Evolutionary conservation across 2,888 invertebrate species (phyloP).

Genomic region (Drosophila testacea): DNA sequence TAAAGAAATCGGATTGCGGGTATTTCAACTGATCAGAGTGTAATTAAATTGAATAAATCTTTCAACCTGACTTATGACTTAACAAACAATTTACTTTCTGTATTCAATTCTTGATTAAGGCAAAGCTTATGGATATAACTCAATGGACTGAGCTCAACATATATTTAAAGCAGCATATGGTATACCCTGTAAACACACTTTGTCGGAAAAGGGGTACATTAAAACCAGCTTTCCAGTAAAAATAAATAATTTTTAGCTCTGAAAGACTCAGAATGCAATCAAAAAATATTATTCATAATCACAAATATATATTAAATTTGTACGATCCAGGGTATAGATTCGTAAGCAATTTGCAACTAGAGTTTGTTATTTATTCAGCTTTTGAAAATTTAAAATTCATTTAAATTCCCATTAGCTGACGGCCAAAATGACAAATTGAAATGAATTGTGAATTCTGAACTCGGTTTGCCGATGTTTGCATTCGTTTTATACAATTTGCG

Average conservation of each 20-base stretch:
- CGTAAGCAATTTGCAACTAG: not conserved
- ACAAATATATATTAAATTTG: too few species aligned
- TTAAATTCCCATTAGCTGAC: slow-evolving; percentile 28
- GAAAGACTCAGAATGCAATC: too few species aligned
- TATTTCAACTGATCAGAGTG: not conserved
- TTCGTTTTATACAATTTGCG: slow-evolving; percentile 30
- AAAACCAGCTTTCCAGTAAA: too few species aligned
- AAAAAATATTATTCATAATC: too few species aligned
- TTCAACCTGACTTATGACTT: not conserved
- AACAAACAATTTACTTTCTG: slow-evolving; percentile 4
- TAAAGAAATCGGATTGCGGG: not conserved
- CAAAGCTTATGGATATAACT: not conserved
- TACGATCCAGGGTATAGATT: not conserved
- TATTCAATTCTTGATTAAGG: not conserved
- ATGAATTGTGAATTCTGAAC: slow-evolving; percentile 39
- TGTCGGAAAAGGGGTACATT: not conserved
- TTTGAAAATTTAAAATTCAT: slow-evolving; percentile 27
- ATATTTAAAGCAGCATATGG: not conserved
- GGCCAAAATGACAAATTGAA: slow-evolving; percentile 54
- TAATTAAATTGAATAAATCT: not conserved
- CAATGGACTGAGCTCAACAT: slow-evolving; percentile 5
- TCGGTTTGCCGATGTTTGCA: slow-evolving; percentile 42
- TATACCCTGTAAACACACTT: not conserved
- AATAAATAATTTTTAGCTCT: too few species aligned
- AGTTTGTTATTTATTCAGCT: slow-evolving; percentile 31